A percentile compares a stretch with the other conserved stretches of the same genome.
Conservation (phyloP, 2,113 vertebrate genomes). For the Burhinus bistriatus region DNA sequence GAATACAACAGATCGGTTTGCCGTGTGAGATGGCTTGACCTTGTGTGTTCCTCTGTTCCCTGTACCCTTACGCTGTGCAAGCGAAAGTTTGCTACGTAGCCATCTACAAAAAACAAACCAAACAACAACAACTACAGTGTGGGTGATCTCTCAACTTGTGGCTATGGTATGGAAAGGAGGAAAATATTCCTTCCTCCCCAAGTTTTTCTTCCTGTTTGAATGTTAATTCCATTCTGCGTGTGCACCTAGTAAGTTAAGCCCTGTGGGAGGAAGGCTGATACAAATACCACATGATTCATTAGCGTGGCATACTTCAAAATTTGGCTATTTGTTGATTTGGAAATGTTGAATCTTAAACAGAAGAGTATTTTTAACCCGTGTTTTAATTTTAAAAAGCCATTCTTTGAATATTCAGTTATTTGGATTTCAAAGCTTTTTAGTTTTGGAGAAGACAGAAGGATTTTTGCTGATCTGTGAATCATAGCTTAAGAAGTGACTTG, state of each 20-base stretch:
- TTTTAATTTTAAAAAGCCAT: background rate
- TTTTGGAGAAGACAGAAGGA: background rate
- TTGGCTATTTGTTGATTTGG: background rate
- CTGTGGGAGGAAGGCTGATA: background rate
- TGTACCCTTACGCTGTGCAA: background rate
- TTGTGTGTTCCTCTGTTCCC: background rate
- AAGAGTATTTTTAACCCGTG: rapidly evolving
- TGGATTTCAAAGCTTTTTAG: background rate
- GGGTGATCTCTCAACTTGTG: rapidly evolving
- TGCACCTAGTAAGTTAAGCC: background rate
- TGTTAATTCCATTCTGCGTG: background rate
- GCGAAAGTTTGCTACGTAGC: rapidly evolving
- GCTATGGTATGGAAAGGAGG: background rate
- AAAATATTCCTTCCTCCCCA: background rate
- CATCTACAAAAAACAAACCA: background rate
- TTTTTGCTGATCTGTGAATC: background rate
- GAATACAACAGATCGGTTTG: background rate
- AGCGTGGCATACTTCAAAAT: rapidly evolving
- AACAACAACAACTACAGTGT: background rate
- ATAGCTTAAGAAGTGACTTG: too few species aligned
- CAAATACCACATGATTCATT: background rate
- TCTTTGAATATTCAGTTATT: background rate
- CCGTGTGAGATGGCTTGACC: background rate
- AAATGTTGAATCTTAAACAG: background rate
- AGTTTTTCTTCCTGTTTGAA: background rate